Percentiles rank a stretch among this genome's conserved stretches.
phyloP scores from a whole-genome alignment of 92 coral and sea anemone genomes.

The Metridium senile region DNA sequence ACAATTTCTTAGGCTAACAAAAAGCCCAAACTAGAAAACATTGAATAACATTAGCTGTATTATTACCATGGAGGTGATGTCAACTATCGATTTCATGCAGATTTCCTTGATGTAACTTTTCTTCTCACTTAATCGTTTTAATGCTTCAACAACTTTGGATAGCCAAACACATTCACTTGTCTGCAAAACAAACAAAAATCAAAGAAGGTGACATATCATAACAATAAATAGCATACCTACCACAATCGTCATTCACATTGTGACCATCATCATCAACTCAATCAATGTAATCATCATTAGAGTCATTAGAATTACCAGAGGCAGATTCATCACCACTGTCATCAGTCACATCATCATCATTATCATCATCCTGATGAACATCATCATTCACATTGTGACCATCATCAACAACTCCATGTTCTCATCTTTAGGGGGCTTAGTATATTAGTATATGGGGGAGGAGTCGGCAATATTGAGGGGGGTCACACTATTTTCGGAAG shows the following conservation, averaged over 20 bases:
- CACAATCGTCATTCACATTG: background rate
- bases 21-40: no score
- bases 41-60: no score
- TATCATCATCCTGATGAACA: background rate
- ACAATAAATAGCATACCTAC: background rate
- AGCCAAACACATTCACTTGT: slow-evolving; percentile 51
- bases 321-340: background rate
- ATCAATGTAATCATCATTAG: background rate
- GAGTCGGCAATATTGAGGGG: no score
- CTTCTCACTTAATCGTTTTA: slow-evolving; percentile 72
- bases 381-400: background rate
- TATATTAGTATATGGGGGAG: no score
- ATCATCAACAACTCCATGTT: background rate
- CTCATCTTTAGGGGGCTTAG: no score
- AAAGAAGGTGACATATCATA: background rate
- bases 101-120: slow-evolving; percentile 89
- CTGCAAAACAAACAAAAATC: background rate
- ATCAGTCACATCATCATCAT: background rate
- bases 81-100: slow-evolving; percentile 82
- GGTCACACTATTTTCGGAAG: no score
- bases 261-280: background rate
- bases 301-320: background rate
- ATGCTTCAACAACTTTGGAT: slow-evolving; percentile 49
- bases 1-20: no score
- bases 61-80: slow-evolving; percentile 74